Conservation (phyloP, 2,888 invertebrate genomes). For the Morpho helenor region DNA sequence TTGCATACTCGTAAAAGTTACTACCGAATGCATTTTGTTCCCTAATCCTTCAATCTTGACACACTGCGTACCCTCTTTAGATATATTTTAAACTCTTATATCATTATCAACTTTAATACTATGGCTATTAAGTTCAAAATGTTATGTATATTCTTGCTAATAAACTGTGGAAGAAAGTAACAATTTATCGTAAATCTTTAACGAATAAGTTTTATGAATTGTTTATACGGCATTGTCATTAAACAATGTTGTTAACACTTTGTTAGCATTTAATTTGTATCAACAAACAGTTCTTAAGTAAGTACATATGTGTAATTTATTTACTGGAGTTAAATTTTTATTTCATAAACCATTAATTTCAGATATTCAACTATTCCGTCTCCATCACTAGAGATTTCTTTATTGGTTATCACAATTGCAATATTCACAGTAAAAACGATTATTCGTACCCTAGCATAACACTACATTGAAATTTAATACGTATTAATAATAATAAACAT, state of each 20-base stretch:
- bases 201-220: constrained; percentile 31
- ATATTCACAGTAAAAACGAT: too few species aligned
- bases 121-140: too few species aligned
- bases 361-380: too few species aligned
- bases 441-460: too few species aligned
- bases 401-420: too few species aligned
- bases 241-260: constrained; percentile 15
- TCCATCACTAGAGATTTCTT: too few species aligned
- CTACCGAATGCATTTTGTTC: constrained; percentile 67
- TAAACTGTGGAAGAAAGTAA: constrained; percentile 30
- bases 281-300: not conserved
- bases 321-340: not conserved
- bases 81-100: not conserved
- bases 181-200: constrained; percentile 41
- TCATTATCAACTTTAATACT: too few species aligned
- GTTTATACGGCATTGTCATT: constrained; percentile 25
- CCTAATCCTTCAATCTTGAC: constrained; percentile 57
- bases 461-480: too few species aligned
- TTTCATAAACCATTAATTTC: too few species aligned
- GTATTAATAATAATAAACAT: too few species aligned
- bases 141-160: not conserved
- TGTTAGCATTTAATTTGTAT: constrained; percentile 4
- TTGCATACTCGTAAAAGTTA: constrained; percentile 77
- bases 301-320: not conserved
- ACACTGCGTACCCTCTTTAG: constrained; percentile 37